Base-by-base conservation (phyloP, 35 echinoderm and acorn worm species). In the Strongylocentrotus purpuratus region DNA sequence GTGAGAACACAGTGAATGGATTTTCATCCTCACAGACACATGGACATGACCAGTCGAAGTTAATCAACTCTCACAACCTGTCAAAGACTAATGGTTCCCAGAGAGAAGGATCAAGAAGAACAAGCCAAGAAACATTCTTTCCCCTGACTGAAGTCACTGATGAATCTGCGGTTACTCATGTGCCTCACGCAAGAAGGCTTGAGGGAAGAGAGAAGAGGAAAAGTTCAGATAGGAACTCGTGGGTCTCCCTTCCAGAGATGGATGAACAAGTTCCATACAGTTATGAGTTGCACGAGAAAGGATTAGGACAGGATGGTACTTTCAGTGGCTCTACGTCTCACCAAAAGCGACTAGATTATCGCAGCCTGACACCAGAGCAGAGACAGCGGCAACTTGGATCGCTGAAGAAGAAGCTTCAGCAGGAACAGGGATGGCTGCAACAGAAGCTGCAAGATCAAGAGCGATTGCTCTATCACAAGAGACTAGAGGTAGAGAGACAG, bases 351-450 rank as follows among this genome's bases (percentile, higher is more conserved):
- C 18, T 0, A 25, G 87, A 89, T 33, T 89, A 89, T 89, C 33
- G 9, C 9, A 89, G 87, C 45, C 32, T 89, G 48, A 58, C 91
- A 33, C 48, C 48, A 46, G 91, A 58, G 48, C 46, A 47, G 48
- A 93, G 91, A 46, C 91, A 93, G 48, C 91, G 48, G 14, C 46
- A 93, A 31, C 91, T 93, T 46, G 31, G 46, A 25, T 58, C 48
- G 4, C 31, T 93, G 46, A 93, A 58, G n/a, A 32, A 46, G 91
- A 93, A 93, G 45, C 91, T 93, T 4, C 91, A 58, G 91, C 45
- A 93, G 14, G 91, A 93, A 58, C 91, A 93, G 91, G 91, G 28
- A 46, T 93, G 91, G 91, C 91, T 93, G 91, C 91, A 93, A 14
- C 91, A 93, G 0, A 93, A 93, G 28, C 48, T 93, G 17, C 46